phyloP scores from a whole-genome alignment of 1,140 invertebrate species.

The Cotesia glomerata region DNA sequence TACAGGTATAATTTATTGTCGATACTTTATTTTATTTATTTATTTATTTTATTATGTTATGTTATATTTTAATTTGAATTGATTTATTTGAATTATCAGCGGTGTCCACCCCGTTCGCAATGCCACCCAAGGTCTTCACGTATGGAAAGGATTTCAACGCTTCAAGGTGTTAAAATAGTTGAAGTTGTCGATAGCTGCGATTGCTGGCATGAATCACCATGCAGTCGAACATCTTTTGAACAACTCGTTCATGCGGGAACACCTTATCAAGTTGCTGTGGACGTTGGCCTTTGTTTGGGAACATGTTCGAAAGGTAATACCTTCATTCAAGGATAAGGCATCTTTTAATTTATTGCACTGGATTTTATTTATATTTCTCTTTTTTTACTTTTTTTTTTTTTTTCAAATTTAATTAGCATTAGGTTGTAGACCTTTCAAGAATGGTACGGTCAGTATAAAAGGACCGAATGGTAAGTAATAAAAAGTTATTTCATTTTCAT shows the following conservation, averaged over 20 bases:
- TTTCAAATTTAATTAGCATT: slow-evolving; percentile 18
- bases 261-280: slow-evolving; percentile 60
- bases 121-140: slow-evolving; percentile 54
- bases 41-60: no score
- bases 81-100: slow-evolving; percentile 36
- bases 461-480: slow-evolving; percentile 61
- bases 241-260: slow-evolving; percentile 60
- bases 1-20: slow-evolving; percentile 44
- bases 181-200: slow-evolving; percentile 60
- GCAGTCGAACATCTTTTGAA: slow-evolving; percentile 54
- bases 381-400: neutral
- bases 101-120: slow-evolving; percentile 52
- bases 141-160: slow-evolving; percentile 59
- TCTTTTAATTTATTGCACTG: no score
- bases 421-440: slow-evolving; percentile 58
- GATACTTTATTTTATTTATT: no score
- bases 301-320: slow-evolving; percentile 52
- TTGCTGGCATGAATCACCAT: slow-evolving; percentile 54
- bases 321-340: neutral
- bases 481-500: neutral
- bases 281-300: slow-evolving; percentile 62
- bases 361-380: slow-evolving; percentile 22
- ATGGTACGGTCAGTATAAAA: slow-evolving; percentile 58
- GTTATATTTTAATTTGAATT: no score
- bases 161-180: slow-evolving; percentile 58